Conservation (phyloP, 2,797 vertebrate species). For the Chelon auratus region DNA sequence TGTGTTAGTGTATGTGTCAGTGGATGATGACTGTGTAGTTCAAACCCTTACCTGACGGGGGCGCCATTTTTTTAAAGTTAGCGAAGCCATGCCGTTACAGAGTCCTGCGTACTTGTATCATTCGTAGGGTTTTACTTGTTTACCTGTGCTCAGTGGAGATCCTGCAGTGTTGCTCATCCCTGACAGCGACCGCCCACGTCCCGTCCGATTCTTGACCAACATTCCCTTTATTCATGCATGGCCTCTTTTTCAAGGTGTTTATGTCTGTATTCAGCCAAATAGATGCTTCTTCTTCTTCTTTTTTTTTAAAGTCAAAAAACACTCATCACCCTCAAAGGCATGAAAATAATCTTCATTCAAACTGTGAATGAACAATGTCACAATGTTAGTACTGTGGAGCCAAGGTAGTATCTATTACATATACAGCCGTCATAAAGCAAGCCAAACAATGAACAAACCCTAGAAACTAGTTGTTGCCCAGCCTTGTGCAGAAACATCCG, state of each 20-base stretch:
- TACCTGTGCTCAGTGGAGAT: conserved; percentile 16
- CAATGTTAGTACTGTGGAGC: conserved; percentile 21
- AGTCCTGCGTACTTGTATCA: background rate
- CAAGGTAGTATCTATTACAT: conserved; percentile 4
- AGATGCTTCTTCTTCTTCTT: background rate
- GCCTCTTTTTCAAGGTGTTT: conserved; percentile 25
- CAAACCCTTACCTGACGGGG: conserved; percentile 31
- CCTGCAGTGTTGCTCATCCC: conserved; percentile 7
- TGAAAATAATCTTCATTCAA: conserved; percentile 14
- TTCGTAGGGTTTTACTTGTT: conserved; percentile 10
- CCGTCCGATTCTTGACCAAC: background rate
- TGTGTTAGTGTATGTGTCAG: conserved; percentile 15
- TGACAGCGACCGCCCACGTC: background rate
- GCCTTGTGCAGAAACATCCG: conserved; percentile 3
- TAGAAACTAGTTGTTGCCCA: background rate
- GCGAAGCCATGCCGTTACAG: background rate
- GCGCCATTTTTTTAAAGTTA: conserved; percentile 24
- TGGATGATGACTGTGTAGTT: conserved; percentile 16
- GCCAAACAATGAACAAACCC: conserved; percentile 5
- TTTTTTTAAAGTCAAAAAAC: background rate
- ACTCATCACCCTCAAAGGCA: conserved; percentile 3
- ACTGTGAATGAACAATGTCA: conserved; percentile 12
- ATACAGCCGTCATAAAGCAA: background rate
- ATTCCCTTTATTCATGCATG: conserved; percentile 55
- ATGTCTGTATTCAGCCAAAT: conserved; percentile 5